Conservation (phyloP, 2,113 vertebrate genomes). For the Bos indicus region DNA sequence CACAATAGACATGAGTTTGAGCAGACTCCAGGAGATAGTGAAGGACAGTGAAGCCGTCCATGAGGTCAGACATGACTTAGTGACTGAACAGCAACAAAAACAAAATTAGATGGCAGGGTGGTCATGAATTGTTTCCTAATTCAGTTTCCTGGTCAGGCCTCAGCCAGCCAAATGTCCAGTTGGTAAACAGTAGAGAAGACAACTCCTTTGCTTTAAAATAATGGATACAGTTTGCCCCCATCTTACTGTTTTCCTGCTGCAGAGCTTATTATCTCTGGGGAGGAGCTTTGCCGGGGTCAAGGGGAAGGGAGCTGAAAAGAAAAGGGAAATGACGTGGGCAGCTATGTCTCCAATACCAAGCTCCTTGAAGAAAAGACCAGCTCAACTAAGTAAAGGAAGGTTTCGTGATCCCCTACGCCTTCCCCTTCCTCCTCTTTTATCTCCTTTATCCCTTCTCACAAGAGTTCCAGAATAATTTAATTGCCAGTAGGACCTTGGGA, state of each 20-base stretch:
- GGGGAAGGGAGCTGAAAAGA: background rate
- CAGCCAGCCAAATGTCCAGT: background rate
- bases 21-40: background rate
- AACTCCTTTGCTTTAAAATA: background rate
- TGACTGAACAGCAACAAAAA: background rate
- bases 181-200: background rate
- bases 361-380: background rate
- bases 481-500: background rate
- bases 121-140: background rate
- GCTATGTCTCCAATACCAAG: background rate
- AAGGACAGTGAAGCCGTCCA: background rate
- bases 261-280: background rate
- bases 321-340: background rate
- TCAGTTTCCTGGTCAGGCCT: background rate
- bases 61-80: background rate
- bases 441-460: background rate
- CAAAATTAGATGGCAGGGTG: background rate
- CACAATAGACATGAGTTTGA: background rate
- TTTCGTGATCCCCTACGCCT: rapidly evolving
- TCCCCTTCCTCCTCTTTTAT: background rate
- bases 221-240: background rate
- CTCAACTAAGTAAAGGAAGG: background rate
- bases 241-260: background rate
- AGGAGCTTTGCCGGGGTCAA: background rate
- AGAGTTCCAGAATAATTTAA: background rate